Conservation (phyloP, 2,888 invertebrate genomes). For the Neria commutata region DNA sequence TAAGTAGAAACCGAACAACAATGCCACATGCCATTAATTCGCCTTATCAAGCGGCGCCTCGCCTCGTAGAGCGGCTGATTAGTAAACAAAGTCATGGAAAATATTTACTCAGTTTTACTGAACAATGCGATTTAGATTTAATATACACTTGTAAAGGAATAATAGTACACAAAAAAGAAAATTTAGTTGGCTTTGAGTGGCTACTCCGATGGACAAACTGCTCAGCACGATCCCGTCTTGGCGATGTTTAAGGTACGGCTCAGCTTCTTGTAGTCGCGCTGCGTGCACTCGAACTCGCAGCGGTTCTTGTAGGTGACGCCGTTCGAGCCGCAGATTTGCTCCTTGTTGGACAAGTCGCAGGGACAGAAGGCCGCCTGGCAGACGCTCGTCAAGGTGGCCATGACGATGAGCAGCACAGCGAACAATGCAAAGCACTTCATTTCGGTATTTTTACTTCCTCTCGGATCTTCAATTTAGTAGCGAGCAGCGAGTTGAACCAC, state of each 20-base stretch:
- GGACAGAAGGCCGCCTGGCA: constrained; percentile 69
- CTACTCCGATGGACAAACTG: neutral
- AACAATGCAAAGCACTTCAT: constrained; percentile 46
- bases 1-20: too few species aligned
- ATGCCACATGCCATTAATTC: too few species aligned
- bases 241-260: constrained; percentile 43
- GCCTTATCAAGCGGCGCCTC: too few species aligned
- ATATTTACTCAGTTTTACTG: too few species aligned
- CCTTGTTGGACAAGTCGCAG: constrained; percentile 78
- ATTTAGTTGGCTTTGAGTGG: constrained; percentile 5
- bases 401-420: constrained; percentile 28
- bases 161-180: neutral
- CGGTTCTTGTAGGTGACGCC: constrained; percentile 92
- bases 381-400: constrained; percentile 30
- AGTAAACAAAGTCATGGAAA: too few species aligned
- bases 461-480: neutral
- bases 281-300: constrained; percentile 91
- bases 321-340: constrained; percentile 90
- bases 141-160: constrained; percentile 2
- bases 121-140: neutral
- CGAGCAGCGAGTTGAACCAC: neutral
- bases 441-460: neutral
- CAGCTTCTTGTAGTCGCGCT: constrained; percentile 48
- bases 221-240: constrained; percentile 43
- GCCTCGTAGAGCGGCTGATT: too few species aligned